A percentile compares a stretch with the other conserved stretches of the same genome.
Conservation (phyloP, 2,797 vertebrate species). For the Gastrophryne carolinensis region DNA sequence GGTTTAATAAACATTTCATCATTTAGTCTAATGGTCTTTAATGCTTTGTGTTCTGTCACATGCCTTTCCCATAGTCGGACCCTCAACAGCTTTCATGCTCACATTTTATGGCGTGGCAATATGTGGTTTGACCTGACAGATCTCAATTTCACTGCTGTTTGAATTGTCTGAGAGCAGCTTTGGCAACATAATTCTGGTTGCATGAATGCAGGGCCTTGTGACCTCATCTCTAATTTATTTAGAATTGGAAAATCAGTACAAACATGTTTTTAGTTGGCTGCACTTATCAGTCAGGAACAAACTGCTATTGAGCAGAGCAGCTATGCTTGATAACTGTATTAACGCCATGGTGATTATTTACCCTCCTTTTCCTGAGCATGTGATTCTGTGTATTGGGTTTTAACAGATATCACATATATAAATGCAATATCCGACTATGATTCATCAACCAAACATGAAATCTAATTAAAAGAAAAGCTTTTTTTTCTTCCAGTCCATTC, state of each 20-base stretch:
- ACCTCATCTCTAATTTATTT: constrained; percentile 39
- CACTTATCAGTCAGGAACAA: constrained; percentile 35
- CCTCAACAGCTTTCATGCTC: not conserved
- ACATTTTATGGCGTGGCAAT: not conserved
- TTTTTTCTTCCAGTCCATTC: too few relatives aligned
- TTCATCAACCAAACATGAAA: too few relatives aligned
- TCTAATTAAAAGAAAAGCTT: too few relatives aligned
- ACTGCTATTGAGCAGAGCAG: constrained; percentile 42
- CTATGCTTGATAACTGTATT: constrained; percentile 37
- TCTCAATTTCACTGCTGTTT: constrained; percentile 4
- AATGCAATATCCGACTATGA: not conserved
- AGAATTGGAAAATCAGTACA: constrained; percentile 42
- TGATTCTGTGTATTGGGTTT: not conserved
- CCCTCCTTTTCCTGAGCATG: not conserved
- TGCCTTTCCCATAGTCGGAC: not conserved
- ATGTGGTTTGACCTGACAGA: constrained; percentile 1
- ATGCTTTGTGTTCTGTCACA: not conserved
- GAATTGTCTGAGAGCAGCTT: constrained; percentile 3
- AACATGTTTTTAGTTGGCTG: constrained; percentile 44
- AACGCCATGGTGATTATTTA: constrained; percentile 7
- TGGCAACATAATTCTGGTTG: constrained; percentile 5
- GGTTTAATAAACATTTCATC: not conserved
- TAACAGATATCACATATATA: not conserved
- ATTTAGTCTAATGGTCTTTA: not conserved
- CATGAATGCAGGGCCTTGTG: constrained; percentile 25